Evolutionary conservation across 64 coral and sea anemone genomes (phyloP).

Genomic region (Stylophora pistillata): DNA sequence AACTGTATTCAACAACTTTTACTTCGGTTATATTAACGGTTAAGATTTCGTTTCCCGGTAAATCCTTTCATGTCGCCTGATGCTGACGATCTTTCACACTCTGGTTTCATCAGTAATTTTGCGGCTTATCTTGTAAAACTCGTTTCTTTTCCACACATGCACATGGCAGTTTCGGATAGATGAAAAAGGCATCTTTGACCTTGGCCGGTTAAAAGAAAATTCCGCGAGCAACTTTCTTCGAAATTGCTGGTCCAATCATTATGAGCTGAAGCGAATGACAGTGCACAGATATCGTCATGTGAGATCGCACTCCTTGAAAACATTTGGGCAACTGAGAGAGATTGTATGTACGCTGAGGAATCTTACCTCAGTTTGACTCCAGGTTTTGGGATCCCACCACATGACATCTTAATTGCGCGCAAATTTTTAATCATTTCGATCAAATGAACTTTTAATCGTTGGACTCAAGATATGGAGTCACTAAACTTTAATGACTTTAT

Average conservation of each 20-base stretch:
- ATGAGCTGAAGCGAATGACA: not conserved
- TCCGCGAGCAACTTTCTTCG: not conserved
- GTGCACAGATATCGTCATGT: not conserved
- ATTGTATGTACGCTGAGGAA: not conserved
- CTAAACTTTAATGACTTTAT: too few relatives aligned
- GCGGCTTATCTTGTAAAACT: not conserved
- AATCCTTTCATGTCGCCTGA: not conserved
- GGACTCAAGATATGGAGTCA: too few relatives aligned
- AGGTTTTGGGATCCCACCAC: too few relatives aligned
- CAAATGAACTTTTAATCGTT: too few relatives aligned
- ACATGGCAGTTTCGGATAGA: not conserved
- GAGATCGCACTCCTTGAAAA: not conserved
- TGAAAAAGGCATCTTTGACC: conserved; percentile 16
- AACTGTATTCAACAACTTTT: not conserved
- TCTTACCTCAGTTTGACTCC: not conserved
- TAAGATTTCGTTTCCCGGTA: not conserved
- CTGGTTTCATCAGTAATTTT: not conserved
- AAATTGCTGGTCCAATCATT: not conserved
- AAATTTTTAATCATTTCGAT: too few relatives aligned
- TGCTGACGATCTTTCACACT: not conserved
- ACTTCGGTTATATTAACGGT: not conserved
- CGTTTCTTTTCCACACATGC: not conserved
- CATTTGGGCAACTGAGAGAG: not conserved
- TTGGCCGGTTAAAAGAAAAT: not conserved
- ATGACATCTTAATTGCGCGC: too few relatives aligned